Percentiles rank a stretch among this genome's conserved stretches.
Conservation (phyloP, 2,797 vertebrate species). For the Sparus aurata region DNA sequence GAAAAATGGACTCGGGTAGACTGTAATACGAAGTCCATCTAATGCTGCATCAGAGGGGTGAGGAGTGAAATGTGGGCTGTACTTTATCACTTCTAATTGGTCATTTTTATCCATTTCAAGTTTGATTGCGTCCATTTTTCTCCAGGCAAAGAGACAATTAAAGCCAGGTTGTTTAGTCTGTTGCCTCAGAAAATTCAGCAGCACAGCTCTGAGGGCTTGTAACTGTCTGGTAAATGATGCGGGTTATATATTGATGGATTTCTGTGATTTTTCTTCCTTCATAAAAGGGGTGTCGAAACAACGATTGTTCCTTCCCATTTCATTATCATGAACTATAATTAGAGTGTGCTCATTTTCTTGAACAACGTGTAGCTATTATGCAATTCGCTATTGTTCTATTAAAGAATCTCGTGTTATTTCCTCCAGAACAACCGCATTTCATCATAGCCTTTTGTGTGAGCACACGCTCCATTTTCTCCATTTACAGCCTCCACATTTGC, state of each 20-base stretch:
- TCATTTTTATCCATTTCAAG: constrained; percentile 61
- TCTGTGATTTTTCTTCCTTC: constrained; percentile 30
- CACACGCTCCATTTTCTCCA: constrained; percentile 52
- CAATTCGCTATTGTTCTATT: constrained; percentile 57
- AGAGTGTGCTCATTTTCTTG: constrained; percentile 40
- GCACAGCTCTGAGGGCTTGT: constrained; percentile 15
- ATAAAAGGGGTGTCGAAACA: constrained; percentile 25
- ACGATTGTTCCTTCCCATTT: constrained; percentile 38
- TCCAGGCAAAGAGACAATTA: constrained; percentile 49
- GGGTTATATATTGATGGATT: constrained; percentile 22
- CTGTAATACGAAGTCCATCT: constrained; percentile 15
- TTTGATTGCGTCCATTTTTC: constrained; percentile 53
- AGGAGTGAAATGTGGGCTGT: constrained; percentile 1
- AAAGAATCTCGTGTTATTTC: constrained; percentile 64
- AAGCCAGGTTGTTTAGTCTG: constrained; percentile 21
- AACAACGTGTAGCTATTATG: constrained; percentile 60
- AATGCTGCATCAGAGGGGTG: constrained; percentile 21
- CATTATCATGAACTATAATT: constrained; percentile 61
- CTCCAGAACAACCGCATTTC: constrained; percentile 63
- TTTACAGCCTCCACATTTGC: constrained; percentile 49
- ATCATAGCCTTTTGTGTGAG: constrained; percentile 59
- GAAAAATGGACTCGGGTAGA: neutral
- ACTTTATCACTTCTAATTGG: constrained; percentile 48
- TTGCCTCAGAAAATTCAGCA: constrained; percentile 12
- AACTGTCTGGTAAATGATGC: constrained; percentile 22